Base-by-base conservation (phyloP, 2,797 vertebrate genomes). In the Gastrophryne carolinensis region DNA sequence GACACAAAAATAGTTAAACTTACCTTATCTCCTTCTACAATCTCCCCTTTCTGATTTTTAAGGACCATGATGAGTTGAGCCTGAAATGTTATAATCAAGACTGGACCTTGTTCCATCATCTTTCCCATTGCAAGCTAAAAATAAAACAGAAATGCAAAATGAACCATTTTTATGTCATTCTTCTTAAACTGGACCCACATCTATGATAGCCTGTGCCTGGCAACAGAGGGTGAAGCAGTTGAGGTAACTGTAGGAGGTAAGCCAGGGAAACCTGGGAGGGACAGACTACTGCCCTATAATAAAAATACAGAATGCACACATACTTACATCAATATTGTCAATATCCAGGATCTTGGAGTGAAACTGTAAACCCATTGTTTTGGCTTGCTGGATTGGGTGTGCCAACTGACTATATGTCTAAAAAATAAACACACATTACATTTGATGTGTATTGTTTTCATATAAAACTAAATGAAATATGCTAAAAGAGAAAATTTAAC, bases 41-140 rank as follows among this genome's bases (percentile, higher is more conserved):
- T 91, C 0, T 96, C 94, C 41, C 96, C 96, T 58, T 92, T 90
- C 66, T 90, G 78, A 84, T 94, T 93, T 79, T 89, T 91, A 73
- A 98, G 83, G 73, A 98, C 91, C 94, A 96, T 92, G 64, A 99
- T 96, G 0, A 97, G 68, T 84, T 98, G 97, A 67, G 96, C 96
- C 84, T 98, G 96, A 84, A 98, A 99, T 26, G 97, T 98, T 85
- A 99, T 93, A 44, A 98, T 96, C 57, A 99, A 83, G 32, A 98
- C 97, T 0, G 97, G 97, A 1, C 97, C 97, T 82, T 98, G 97
- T 64, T 98, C 97, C 96, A 98, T 98, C 92, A 98, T 97, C 89
- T 98, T 98, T 41, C 95, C 97, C 96, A 98, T 95, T 17, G 95
- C 93, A 83, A 99, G 77, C 97, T 99, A 86, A 24, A 21, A 7